Evolutionary conservation across 2,888 invertebrate genomes (phyloP).

Genomic region (Drosophila ochracea): DNA sequence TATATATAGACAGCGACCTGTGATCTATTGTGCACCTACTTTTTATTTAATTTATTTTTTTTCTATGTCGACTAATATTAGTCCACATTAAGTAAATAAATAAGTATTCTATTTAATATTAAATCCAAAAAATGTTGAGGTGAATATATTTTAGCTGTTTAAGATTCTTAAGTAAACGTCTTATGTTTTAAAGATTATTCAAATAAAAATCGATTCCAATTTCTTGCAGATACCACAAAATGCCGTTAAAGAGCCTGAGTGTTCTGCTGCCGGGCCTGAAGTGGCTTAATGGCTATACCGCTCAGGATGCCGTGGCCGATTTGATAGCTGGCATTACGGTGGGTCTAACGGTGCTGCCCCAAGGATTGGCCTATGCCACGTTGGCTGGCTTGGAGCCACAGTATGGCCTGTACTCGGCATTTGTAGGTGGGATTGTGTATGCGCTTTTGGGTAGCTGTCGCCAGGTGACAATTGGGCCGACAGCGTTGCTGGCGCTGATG

Average conservation of each 20-base stretch:
- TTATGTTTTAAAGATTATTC: neutral
- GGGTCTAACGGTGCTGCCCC: slow-evolving; percentile 93
- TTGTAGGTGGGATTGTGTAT: slow-evolving; percentile 97
- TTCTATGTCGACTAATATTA: neutral
- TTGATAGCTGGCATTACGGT: slow-evolving; percentile 96
- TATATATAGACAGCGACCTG: neutral
- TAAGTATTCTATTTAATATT: neutral
- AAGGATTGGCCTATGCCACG: slow-evolving; percentile 96
- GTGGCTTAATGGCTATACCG: slow-evolving; percentile 92
- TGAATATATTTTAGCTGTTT: neutral
- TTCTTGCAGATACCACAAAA: slow-evolving; percentile 17
- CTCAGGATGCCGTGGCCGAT: slow-evolving; percentile 92
- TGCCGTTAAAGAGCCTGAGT: slow-evolving; percentile 57
- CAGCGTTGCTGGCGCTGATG: slow-evolving; percentile 95
- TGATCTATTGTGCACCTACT: neutral
- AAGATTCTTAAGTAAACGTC: neutral
- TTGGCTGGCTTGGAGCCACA: slow-evolving; percentile 94
- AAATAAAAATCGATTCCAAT: neutral
- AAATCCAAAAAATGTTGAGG: neutral
- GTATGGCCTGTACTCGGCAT: slow-evolving; percentile 98
- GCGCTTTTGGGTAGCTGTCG: slow-evolving; percentile 95
- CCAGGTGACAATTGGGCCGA: slow-evolving; percentile 95
- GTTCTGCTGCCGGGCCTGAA: slow-evolving; percentile 85
- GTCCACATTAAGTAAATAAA: neutral
- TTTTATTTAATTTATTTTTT: neutral